Evolutionary conservation across 2,888 invertebrate species (phyloP), one percentile per base, ranked within the genome.

Genomic region (Augochlorella aurata): DNA sequence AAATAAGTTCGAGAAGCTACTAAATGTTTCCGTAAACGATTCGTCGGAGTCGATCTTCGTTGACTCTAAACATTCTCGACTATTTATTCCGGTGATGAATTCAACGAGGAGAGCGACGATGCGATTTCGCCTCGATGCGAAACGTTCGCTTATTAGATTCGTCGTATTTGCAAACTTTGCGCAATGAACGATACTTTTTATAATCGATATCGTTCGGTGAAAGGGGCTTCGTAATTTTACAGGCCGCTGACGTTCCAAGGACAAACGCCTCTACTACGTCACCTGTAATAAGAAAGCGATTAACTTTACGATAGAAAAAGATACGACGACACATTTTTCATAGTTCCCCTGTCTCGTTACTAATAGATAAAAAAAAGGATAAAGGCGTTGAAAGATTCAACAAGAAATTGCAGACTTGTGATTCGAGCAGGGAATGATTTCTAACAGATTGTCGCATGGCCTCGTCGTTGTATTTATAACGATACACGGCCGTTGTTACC

Each of bases 181-280:
- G 50, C 38, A 71, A 0, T 14, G 54, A 69, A 65, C 65, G 68
- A 21, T 65, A 66, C 44, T 29, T 29, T 49, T 24, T 61, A 16
- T 58, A 70, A 74, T 74, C 79, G 14, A 69, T 79, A 47, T 9
- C 24, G n/a, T 71, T 50, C 45, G 45, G 21, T 78, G 14, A 47
- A 47, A 61, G 52, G 45, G 50, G 50, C n/a, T 49, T 70, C 52
- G 2, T 54, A 12, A 58, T 71, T 24, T 58, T n/a, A 21, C 38
- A 65, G 18, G 47, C 38, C 61, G 14, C 21, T 18, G 45, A 47
- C 44, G 18, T 58, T 52, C 14, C 38, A 54, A 54, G 14, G 68
- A 12, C 21, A 49, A 29, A 49, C 29, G 38, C 68, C 65, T 54
- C 47, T 63, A 47, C 29, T 24, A 2, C 29, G 38, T 38, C 9